phyloP scores from a whole-genome alignment of 2,888 invertebrate genomes.

The Chloromyia formosa region DNA sequence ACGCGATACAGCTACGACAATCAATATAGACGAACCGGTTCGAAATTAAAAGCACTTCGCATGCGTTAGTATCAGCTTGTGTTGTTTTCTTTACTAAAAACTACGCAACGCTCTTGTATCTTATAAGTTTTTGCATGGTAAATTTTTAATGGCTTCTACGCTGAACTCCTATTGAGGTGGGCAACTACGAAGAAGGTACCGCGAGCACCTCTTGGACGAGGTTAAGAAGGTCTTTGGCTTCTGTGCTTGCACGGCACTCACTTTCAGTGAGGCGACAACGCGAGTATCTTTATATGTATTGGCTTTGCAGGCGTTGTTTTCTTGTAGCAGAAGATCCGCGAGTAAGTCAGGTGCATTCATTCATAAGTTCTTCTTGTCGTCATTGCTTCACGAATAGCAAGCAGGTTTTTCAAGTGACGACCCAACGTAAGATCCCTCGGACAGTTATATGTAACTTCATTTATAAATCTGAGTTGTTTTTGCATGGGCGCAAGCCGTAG shows the following conservation, averaged over 20 bases:
- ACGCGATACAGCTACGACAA: slow-evolving; percentile 4
- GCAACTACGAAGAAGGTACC: neutral
- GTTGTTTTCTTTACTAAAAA: slow-evolving; percentile 24
- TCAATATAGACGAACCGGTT: slow-evolving; percentile 7
- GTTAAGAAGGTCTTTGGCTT: slow-evolving; percentile 15
- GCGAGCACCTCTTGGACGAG: slow-evolving; percentile 13
- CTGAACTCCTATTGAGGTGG: too few species aligned
- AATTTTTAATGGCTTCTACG: slow-evolving; percentile 20
- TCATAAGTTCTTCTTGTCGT: slow-evolving; percentile 31
- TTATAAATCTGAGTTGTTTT: slow-evolving; percentile 13
- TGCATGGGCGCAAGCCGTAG: neutral
- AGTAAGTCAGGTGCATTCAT: slow-evolving; percentile 39
- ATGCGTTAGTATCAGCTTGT: neutral
- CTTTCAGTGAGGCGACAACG: neutral
- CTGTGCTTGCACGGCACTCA: neutral
- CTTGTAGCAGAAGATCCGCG: neutral
- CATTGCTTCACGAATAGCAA: neutral
- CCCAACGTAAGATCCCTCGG: neutral
- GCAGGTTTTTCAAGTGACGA: slow-evolving; percentile 10
- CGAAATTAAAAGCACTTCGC: neutral
- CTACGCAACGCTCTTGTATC: neutral
- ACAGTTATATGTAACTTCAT: slow-evolving; percentile 33
- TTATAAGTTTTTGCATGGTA: slow-evolving; percentile 10
- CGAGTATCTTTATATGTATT: too few species aligned
- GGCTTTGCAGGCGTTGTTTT: neutral